Base-by-base conservation (phyloP, 2,113 vertebrate species). In the Neotoma lepida region DNA sequence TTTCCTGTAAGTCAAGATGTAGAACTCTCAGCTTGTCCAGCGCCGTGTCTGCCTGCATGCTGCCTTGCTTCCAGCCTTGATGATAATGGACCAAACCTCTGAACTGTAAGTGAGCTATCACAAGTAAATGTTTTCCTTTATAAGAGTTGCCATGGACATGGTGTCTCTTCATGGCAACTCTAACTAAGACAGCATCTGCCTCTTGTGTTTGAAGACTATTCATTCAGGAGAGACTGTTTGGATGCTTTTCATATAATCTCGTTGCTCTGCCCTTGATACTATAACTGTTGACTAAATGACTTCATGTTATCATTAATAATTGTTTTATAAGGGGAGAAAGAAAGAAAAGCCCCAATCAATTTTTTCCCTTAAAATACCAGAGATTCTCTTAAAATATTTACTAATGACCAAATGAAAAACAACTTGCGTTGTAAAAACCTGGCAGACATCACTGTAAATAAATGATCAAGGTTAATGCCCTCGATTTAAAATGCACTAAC, bases 371-470 rank as follows among this genome's bases (percentile, higher is more conserved):
- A 94, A 93, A 71, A 70, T 9, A 90, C 74, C 74, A 89, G 8
- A 13, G 41, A 68, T 86, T 44, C 18, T 46, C 30, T 64, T 22
- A 46, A 94, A 90, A 74, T 86, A 64, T n/a, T 85, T 39, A 54
- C 93, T 88, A 87, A 94, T 70, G 90, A 61, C 30, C 77, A 93
- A 95, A 73, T 41, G 10, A 82, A 90, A 95, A 56, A 61, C 3
- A 94, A 33, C 26, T 64, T 82, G 49, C 24, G 13, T 13, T 77
- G 46, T 30, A 82, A 76, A 85, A 84, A 51, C 4, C 13, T n/a
- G 30, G 35, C 41, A 51, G 41, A 78, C 30, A 49, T 49, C 10
- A 44, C 18, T 33, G 73, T 88, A 85, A 89, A 87, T 13, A 63
- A 49, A 58, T 13, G 20, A 44, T 51, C 33, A 15, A 4, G 33